These are phyloP conservation scores for Sarcophaga caerulescens DNA, from an alignment of 2,888 invertebrate species.

Conservation along the genomic window DNA sequence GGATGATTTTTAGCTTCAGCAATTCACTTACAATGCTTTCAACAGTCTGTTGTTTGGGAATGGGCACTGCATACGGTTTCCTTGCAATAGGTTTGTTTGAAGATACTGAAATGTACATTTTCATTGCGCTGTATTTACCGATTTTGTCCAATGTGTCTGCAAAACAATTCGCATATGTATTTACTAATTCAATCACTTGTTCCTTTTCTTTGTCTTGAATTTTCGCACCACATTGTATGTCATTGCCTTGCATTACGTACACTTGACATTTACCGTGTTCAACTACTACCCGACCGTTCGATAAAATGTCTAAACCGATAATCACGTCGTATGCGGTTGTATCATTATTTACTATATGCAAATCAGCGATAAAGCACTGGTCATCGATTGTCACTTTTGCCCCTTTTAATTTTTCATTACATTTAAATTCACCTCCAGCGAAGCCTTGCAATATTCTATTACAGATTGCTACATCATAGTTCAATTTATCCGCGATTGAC, in stretches of 20 bases:
- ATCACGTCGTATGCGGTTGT: slow-evolving; percentile 16
- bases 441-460: slow-evolving; percentile 46
- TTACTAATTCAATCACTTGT: slow-evolving; percentile 24
- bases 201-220: slow-evolving; percentile 8
- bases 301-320: slow-evolving; percentile 41
- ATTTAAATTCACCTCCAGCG: slow-evolving; percentile 39
- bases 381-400: slow-evolving; percentile 41
- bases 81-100: slow-evolving; percentile 46
- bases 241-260: neutral
- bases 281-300: slow-evolving; percentile 52
- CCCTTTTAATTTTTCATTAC: neutral
- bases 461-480: neutral
- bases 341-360: slow-evolving; percentile 35
- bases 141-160: slow-evolving; percentile 45
- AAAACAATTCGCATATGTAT: slow-evolving; percentile 38
- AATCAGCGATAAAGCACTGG: slow-evolving; percentile 8
- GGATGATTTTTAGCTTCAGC: neutral
- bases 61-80: slow-evolving; percentile 50
- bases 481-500: slow-evolving; percentile 17
- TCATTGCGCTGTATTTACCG: slow-evolving; percentile 39
- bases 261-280: slow-evolving; percentile 39
- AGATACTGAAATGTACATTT: slow-evolving; percentile 48
- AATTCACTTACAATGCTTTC: too few species aligned
- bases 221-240: neutral
- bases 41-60: slow-evolving; percentile 40